phyloP scores from a whole-genome alignment of 2,797 vertebrate species.

The Sebastes taczanowskii region DNA sequence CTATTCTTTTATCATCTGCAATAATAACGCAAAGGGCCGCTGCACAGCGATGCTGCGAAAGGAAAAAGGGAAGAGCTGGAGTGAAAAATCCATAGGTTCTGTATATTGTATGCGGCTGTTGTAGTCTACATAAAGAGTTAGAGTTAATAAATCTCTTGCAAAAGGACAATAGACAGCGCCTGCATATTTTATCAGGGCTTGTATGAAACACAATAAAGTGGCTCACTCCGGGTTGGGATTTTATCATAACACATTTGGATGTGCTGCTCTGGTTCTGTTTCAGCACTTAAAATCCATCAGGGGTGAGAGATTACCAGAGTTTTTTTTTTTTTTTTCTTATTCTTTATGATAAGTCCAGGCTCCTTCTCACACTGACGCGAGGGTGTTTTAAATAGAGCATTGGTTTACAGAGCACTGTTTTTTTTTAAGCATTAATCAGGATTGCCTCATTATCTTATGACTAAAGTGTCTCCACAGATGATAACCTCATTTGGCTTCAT shows the following conservation, averaged over 20 bases:
- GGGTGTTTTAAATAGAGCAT: conserved; percentile 25
- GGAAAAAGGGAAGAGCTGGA: conserved; percentile 16
- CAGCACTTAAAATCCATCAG: conserved; percentile 45
- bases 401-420: conserved; percentile 29
- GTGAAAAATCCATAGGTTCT: conserved; percentile 20
- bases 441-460: conserved; percentile 50
- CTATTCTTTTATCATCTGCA: conserved; percentile 41
- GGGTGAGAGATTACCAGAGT: conserved; percentile 19
- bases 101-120: conserved; percentile 18
- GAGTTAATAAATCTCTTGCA: conserved; percentile 50
- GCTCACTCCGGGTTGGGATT: conserved; percentile 30
- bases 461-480: conserved; percentile 37
- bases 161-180: conserved; percentile 24
- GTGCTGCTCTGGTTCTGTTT: conserved; percentile 26
- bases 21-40: conserved; percentile 30
- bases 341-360: conserved; percentile 4
- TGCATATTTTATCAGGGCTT: conserved; percentile 49
- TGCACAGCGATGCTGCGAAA: not conserved
- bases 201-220: conserved; percentile 37
- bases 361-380: not conserved
- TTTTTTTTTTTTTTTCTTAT: not conserved
- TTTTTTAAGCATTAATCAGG: conserved; percentile 48
- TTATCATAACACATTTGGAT: conserved; percentile 42
- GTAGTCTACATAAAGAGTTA: conserved; percentile 14
- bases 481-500: conserved; percentile 57